Conservation (phyloP, 2,888 invertebrate species). For the Amphipoea lucens region DNA sequence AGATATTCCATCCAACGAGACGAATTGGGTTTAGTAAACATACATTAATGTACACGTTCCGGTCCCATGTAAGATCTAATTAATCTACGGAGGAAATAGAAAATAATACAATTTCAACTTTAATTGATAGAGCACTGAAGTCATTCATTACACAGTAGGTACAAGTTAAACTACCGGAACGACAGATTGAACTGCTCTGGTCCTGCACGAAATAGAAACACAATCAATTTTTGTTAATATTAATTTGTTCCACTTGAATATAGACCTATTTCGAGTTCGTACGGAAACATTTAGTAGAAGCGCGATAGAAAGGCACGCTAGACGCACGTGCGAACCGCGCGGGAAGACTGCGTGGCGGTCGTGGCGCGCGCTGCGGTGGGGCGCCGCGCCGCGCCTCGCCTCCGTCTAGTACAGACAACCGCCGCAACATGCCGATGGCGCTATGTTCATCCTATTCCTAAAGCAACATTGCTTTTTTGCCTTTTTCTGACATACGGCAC, state of each 20-base stretch:
- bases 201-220: slow-evolving; percentile 74
- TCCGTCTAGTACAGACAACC: slow-evolving; percentile 71
- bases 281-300: slow-evolving; percentile 79
- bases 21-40: slow-evolving; percentile 80
- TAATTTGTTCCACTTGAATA: slow-evolving; percentile 77
- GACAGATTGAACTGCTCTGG: slow-evolving; percentile 65
- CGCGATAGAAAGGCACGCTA: slow-evolving; percentile 81
- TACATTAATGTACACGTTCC: slow-evolving; percentile 84
- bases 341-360: slow-evolving; percentile 90
- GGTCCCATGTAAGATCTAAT: slow-evolving; percentile 86
- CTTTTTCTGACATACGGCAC: slow-evolving; percentile 48
- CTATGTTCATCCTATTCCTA: slow-evolving; percentile 69
- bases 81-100: slow-evolving; percentile 85
- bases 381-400: slow-evolving; percentile 75
- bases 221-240: slow-evolving; percentile 72
- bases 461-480: slow-evolving; percentile 56
- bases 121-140: slow-evolving; percentile 83
- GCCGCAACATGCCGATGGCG: slow-evolving; percentile 79
- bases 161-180: slow-evolving; percentile 65
- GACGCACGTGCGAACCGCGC: slow-evolving; percentile 89
- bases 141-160: slow-evolving; percentile 76
- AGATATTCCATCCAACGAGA: slow-evolving; percentile 77
- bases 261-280: slow-evolving; percentile 77
- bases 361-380: slow-evolving; percentile 81
- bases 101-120: slow-evolving; percentile 86